Base-by-base conservation (phyloP, 2,113 vertebrate genomes). In the Aphyosemion australe region DNA sequence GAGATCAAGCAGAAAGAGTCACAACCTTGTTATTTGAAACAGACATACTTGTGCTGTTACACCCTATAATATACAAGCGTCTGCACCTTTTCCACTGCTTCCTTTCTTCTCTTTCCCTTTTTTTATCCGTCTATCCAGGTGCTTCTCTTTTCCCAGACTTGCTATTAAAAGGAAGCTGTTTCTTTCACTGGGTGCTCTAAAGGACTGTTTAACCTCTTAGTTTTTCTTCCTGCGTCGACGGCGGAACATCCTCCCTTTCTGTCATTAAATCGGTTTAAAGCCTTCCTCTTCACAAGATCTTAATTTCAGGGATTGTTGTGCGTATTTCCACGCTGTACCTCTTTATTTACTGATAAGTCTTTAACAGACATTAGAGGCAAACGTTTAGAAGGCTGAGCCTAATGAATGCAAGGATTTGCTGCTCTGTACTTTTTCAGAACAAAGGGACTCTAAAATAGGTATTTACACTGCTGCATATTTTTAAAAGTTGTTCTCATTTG, bases 111-210 rank as follows among this genome's bases (percentile, higher is more conserved):
- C 31, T 54, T 61, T 58, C 48, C 26, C 52, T 34, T 58, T 55
- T n/a, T 47, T 21, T 16, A n/a, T 0, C 73, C 70, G 65, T 78
- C 71, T 72, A 65, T 67, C 54, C 58, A 67, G 68, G 64, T 65
- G 55, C 49, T 4, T 2, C 1, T 31, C 0, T 63, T 13, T 37
- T 42, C 75, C 63, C 74, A 64, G 61, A 66, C 5, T 26, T 57
- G 74, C 56, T 59, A 34, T 72, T 72, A 47, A 20, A 53, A 55
- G 41, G 18, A 73, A 60, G 18, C 37, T 1, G 0, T 9, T 49
- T 73, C 46, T 31, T 46, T 66, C 61, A 21, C 60, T 49, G 9
- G 1, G 18, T 16, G 8, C 45, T 41, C 21, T 16, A 26, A 69
- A 74, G 39, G 57, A 10, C 42, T 2, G 41, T 18, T 67, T 66